Evolutionary conservation across 2,888 invertebrate genomes (phyloP).

Genomic region (Myopa testacea): DNA sequence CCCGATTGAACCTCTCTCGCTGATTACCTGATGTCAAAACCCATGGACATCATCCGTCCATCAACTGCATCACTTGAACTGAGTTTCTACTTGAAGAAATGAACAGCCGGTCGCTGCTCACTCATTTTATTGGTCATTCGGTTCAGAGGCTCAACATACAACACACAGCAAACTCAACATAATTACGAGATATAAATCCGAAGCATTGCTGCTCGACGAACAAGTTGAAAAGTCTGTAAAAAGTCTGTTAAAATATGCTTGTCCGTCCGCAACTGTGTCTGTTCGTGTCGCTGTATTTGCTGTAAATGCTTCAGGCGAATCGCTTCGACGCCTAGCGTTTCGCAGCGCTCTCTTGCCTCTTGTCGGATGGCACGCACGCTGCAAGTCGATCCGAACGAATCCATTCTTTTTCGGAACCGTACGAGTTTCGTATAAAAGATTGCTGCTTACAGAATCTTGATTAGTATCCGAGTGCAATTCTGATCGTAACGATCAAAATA

Average conservation of each 20-base stretch:
- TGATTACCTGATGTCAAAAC: too few species aligned
- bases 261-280: neutral
- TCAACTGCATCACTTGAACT: too few species aligned
- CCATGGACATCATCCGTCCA: too few species aligned
- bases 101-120: too few species aligned
- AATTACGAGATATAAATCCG: neutral
- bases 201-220: neutral
- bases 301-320: neutral
- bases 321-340: neutral
- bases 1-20: too few species aligned
- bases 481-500: slow-evolving; percentile 50
- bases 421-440: slow-evolving; percentile 35
- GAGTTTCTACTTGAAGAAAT: too few species aligned
- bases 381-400: slow-evolving; percentile 6
- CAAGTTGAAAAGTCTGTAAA: neutral
- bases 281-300: neutral
- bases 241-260: neutral
- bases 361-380: slow-evolving; percentile 9
- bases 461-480: slow-evolving; percentile 64
- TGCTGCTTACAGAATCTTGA: slow-evolving; percentile 54
- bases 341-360: neutral
- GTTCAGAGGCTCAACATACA: too few species aligned
- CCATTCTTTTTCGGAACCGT: slow-evolving; percentile 34
- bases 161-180: too few species aligned
- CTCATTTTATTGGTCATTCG: too few species aligned